A percentile compares a stretch with the other conserved stretches of the same genome.
Evolutionary conservation across 2,888 invertebrate genomes (phyloP).

Genomic region (Cactoblastis cactorum): DNA sequence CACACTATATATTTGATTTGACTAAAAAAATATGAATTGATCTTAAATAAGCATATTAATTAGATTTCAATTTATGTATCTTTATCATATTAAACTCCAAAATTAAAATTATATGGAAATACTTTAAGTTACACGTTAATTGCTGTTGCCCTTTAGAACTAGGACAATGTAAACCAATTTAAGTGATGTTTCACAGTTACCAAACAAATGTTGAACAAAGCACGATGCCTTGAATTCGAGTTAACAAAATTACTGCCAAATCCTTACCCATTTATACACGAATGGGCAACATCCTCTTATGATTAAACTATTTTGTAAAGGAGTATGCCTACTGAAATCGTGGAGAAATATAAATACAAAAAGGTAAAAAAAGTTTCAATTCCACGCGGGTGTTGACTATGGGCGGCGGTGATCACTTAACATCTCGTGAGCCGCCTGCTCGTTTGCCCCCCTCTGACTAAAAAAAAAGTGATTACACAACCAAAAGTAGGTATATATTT

Average conservation of each 20-base stretch:
- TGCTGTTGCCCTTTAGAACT: not conserved
- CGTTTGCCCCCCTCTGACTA: no score
- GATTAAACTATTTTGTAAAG: slow-evolving; percentile 6
- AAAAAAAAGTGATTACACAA: no score
- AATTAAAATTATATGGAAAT: not conserved
- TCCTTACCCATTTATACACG: slow-evolving; percentile 8
- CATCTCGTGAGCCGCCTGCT: no score
- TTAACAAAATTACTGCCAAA: slow-evolving; percentile 2
- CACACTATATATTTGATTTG: no score
- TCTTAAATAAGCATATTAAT: no score
- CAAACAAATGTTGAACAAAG: not conserved
- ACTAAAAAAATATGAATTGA: no score
- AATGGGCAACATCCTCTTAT: slow-evolving; percentile 7
- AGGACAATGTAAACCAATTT: not conserved
- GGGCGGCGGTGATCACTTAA: no score
- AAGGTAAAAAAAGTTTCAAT: no score
- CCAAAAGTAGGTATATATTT: no score
- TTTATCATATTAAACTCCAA: slow-evolving; percentile 8
- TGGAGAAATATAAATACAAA: not conserved
- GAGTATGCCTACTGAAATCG: not conserved
- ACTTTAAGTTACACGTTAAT: not conserved
- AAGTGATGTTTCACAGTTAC: not conserved
- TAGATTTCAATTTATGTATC: no score
- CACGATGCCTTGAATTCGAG: not conserved
- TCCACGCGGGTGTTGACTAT: no score